These are phyloP conservation scores for Aldabrachelys gigantea DNA, from an alignment of 2,113 vertebrate genomes.

Conservation along the genomic window DNA sequence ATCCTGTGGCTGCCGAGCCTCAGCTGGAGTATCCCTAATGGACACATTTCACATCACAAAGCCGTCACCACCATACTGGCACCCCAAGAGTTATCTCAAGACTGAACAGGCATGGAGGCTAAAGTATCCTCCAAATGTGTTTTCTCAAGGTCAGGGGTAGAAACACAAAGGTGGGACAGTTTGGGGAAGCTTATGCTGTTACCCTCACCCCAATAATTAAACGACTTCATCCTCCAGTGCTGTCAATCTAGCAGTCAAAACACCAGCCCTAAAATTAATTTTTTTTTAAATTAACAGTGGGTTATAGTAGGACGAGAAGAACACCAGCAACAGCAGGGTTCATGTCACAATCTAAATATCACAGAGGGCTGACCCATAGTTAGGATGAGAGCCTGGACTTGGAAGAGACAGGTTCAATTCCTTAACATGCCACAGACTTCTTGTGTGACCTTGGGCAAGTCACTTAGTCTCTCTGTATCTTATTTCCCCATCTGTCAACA, in stretches of 20 bases:
- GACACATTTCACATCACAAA: neutral
- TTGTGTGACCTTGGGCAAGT: conserved; percentile 3
- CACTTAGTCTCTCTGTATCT: neutral
- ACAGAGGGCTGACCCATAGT: too few relatives aligned
- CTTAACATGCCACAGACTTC: neutral
- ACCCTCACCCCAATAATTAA: neutral
- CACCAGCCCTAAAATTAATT: neutral
- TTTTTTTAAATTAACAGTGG: neutral
- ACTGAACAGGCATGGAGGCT: neutral
- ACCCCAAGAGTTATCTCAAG: neutral
- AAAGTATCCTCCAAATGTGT: neutral
- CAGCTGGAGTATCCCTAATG: neutral
- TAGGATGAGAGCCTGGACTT: neutral
- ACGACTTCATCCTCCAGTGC: neutral
- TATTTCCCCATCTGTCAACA: neutral
- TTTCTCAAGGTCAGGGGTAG: neutral
- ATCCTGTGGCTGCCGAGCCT: too few relatives aligned
- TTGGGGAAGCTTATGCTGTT: neutral
- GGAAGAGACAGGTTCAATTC: neutral
- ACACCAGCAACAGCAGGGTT: neutral
- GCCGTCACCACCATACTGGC: accelerated
- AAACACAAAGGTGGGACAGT: neutral
- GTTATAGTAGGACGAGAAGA: neutral
- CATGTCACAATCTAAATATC: neutral
- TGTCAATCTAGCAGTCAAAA: neutral